Evolutionary conservation across 1,140 invertebrate species (phyloP).

Genomic region (Portunus trituberculatus): DNA sequence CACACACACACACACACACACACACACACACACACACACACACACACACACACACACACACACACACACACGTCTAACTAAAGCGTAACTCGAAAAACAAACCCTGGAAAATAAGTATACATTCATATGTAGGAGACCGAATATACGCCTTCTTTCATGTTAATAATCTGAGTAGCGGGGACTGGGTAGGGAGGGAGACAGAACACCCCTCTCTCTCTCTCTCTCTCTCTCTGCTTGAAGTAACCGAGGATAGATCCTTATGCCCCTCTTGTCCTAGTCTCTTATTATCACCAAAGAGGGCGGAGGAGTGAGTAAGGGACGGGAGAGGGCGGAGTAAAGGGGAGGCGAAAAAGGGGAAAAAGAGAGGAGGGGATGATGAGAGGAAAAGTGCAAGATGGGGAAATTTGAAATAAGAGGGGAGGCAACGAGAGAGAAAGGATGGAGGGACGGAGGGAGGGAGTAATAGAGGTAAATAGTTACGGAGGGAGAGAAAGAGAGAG

Average conservation of each 20-base stretch:
- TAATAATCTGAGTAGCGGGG: background rate
- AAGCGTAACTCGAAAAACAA: too few species aligned
- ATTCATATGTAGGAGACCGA: too few species aligned
- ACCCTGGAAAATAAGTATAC: too few species aligned
- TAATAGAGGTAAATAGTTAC: background rate
- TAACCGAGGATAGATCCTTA: background rate
- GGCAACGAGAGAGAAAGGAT: background rate
- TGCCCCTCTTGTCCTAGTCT: background rate
- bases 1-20: slow-evolving; percentile 21
- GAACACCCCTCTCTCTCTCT: background rate
- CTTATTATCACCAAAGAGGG: slow-evolving; percentile 29
- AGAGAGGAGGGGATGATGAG: background rate
- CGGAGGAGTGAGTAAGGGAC: background rate
- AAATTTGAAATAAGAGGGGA: slow-evolving; percentile 25
- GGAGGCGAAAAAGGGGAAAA: too few species aligned
- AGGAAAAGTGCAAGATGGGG: slow-evolving; percentile 3
- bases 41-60: background rate
- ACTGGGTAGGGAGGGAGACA: background rate
- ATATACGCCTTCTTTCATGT: background rate
- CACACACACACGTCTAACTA: too few species aligned
- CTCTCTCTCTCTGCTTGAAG: background rate
- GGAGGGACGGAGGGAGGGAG: background rate
- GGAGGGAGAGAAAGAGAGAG: background rate
- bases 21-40: slow-evolving; percentile 20
- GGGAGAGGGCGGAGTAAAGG: background rate